A percentile compares a stretch with the other conserved stretches of the same genome.
These are phyloP conservation scores for Anguilla marmorata DNA, from an alignment of 2,797 vertebrate species.

Conservation along the genomic window DNA sequence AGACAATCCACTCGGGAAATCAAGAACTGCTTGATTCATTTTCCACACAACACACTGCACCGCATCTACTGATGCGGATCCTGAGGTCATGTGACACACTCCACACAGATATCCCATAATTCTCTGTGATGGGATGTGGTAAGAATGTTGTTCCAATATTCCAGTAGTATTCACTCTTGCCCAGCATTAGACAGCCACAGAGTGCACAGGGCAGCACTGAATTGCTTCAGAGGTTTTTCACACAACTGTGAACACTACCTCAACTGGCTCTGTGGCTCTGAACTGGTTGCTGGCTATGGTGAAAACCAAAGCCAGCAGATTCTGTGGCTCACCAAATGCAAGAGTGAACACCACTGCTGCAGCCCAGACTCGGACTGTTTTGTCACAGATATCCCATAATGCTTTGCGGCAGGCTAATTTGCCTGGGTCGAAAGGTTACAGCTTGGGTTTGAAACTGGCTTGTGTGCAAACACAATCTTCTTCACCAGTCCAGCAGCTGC, in stretches of 20 bases:
- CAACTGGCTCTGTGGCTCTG: not conserved
- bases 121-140: not conserved
- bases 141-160: not conserved
- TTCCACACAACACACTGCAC: not conserved
- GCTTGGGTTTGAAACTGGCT: not conserved
- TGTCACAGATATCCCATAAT: not conserved
- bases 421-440: no score
- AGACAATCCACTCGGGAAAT: not conserved
- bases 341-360: not conserved
- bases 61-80: not conserved
- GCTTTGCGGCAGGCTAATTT: not conserved
- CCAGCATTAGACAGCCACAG: not conserved
- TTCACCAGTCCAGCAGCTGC: not conserved
- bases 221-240: not conserved
- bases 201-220: not conserved
- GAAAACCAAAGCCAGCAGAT: not conserved
- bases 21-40: not conserved
- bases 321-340: not conserved
- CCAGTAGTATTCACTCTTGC: not conserved
- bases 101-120: not conserved
- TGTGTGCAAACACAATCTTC: not conserved
- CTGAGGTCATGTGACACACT: not conserved
- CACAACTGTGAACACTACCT: not conserved
- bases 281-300: not conserved
- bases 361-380: not conserved